phyloP scores from a whole-genome alignment of 2,113 vertebrate genomes.

The Pangasianodon gigas region DNA sequence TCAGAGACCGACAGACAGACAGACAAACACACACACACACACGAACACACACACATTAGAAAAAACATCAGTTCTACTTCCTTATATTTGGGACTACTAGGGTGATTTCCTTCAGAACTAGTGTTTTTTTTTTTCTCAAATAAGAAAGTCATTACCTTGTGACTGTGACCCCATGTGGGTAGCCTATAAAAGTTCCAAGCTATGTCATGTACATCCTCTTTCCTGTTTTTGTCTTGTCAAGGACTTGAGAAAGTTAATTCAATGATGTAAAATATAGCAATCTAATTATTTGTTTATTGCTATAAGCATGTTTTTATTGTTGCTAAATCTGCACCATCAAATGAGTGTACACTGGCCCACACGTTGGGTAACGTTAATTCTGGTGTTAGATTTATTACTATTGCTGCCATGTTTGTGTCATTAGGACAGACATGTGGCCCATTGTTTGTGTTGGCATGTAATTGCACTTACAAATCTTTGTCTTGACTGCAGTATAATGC shows the following conservation, averaged over 20 bases:
- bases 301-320: not conserved
- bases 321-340: not conserved
- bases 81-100: not conserved
- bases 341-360: not conserved
- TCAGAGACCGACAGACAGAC: conserved; percentile 21
- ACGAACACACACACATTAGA: not conserved
- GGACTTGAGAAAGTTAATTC: not conserved
- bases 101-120: not conserved
- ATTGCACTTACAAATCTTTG: too few species aligned
- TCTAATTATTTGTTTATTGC: not conserved
- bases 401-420: not conserved
- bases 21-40: not conserved
- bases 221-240: not conserved
- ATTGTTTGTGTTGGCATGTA: not conserved
- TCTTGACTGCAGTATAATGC: too few species aligned
- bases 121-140: not conserved
- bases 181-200: not conserved
- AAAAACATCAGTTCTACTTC: not conserved
- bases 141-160: not conserved
- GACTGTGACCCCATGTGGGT: not conserved
- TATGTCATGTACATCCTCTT: not conserved
- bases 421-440: not conserved
- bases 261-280: not conserved
- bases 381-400: not conserved
- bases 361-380: not conserved